These are phyloP conservation scores for Macroramphosus scolopax DNA, from an alignment of 2,797 vertebrate species.

Conservation along the genomic window DNA sequence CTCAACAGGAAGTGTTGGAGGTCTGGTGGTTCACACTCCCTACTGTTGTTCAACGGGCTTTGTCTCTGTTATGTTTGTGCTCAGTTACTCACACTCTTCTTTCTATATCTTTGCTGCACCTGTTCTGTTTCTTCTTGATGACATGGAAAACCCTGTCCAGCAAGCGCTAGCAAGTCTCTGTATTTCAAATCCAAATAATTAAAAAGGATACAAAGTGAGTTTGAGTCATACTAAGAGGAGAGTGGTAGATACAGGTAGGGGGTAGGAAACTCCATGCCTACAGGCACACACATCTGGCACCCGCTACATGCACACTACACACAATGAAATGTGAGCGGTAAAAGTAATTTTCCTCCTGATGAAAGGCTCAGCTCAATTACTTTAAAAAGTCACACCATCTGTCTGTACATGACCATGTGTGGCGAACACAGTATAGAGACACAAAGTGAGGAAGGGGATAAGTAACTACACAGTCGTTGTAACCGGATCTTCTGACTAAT, in stretches of 20 bases:
- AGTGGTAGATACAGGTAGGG: not conserved
- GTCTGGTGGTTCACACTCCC: too few species aligned
- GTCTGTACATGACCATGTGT: conserved; percentile 16
- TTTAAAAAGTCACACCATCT: conserved; percentile 12
- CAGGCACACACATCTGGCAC: conserved; percentile 7
- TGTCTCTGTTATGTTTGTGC: not conserved
- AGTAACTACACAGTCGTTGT: conserved; percentile 14
- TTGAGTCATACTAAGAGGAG: conserved; percentile 10
- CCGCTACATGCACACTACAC: too few species aligned
- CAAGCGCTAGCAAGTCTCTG: not conserved
- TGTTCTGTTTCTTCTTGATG: not conserved
- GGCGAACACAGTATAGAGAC: not conserved
- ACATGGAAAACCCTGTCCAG: not conserved
- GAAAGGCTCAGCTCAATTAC: conserved; percentile 18
- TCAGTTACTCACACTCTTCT: too few species aligned
- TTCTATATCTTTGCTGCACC: too few species aligned
- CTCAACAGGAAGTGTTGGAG: too few species aligned
- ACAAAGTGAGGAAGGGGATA: conserved; percentile 1
- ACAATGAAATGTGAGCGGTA: conserved; percentile 1
- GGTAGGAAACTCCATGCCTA: conserved; percentile 9
- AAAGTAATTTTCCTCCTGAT: too few species aligned
- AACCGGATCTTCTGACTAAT: conserved; percentile 11
- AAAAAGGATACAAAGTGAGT: too few species aligned
- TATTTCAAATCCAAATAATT: not conserved
- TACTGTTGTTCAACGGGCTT: too few species aligned